These are phyloP conservation scores for Nymphalis io DNA, from an alignment of 1,140 invertebrate genomes.

Conservation along the genomic window DNA sequence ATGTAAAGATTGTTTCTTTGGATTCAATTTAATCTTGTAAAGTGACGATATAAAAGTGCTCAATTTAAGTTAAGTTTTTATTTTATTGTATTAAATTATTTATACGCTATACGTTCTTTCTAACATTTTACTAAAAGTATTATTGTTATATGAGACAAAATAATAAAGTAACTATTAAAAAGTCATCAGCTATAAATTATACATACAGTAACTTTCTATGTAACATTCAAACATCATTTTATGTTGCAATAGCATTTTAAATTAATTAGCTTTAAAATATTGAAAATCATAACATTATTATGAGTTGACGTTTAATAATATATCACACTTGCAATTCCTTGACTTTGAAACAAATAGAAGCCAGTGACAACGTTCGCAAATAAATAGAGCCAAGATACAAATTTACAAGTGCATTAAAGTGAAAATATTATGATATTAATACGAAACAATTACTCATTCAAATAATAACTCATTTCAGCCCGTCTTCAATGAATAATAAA, in stretches of 20 bases:
- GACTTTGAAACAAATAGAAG: conserved; percentile 12
- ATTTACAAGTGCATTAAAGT: conserved; percentile 14
- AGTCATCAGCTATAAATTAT: background rate
- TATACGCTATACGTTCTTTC: too few relatives aligned
- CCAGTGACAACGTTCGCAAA: background rate
- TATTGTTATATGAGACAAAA: too few relatives aligned
- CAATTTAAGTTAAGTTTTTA: too few relatives aligned
- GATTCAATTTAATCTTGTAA: too few relatives aligned
- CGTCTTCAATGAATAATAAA: conserved; percentile 22
- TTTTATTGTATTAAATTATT: too few relatives aligned
- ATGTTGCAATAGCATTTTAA: background rate
- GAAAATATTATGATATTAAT: conserved; percentile 19
- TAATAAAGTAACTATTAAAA: too few relatives aligned
- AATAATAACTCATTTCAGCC: conserved; percentile 19
- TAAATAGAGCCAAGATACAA: conserved; percentile 13
- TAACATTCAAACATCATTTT: background rate
- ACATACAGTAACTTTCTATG: background rate
- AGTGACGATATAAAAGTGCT: too few relatives aligned
- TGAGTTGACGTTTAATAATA: background rate
- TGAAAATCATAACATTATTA: conserved; percentile 14
- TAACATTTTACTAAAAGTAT: too few relatives aligned
- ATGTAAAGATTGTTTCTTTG: too few relatives aligned
- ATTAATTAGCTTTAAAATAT: conserved; percentile 10
- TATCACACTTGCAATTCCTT: conserved; percentile 9
- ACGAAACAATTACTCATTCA: conserved; percentile 19